Base-by-base conservation (phyloP, 1,140 invertebrate genomes). In the Dinothrombium tinctorium region DNA sequence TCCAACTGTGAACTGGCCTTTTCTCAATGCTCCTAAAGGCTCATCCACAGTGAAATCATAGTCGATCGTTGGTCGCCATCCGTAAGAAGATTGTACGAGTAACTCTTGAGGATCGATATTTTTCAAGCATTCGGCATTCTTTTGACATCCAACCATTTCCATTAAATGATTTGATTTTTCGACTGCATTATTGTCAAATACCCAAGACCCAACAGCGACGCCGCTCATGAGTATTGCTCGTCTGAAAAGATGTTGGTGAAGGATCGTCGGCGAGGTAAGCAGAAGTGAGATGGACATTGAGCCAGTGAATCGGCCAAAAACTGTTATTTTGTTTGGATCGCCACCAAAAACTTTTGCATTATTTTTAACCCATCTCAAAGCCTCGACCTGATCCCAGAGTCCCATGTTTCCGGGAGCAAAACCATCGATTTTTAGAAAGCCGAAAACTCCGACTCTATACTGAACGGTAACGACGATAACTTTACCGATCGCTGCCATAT, bases 351-450 rank as follows among this genome's bases (percentile, higher is more conserved):
- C 71, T 2, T 69, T 76, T 21, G 92, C 82, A 55, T 92, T 92
- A 56, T 89, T 79, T 54, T 87, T 76, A 32, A 92, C 71, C 82
- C 82, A 87, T 51, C 86, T 79, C 24, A 87, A 59, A 0, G 81
- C 81, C 1, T 82, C 82, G 50, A 87, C 81, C 58, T 89, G 81
- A 58, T 94, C 87, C 74, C 90, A 79, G 17, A 92, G 66, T 0
- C 83, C 87, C 55, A 87, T 86, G 65, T 94, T 92, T 14, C 79
- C 46, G 2, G 15, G 17, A 5, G 31, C 9, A 15, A 19, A n/a
- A 2, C 12, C 12, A 21, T 36, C 17, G 5, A 22, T 17, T 21
- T 36, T 36, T 12, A 92, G 73, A 59, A 89, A 95, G n/a, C 87
- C 86, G 47, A 94, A 73, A 69, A 53, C 48, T 42, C 52, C 53